Percentiles rank a stretch among this genome's conserved stretches.
Conservation (phyloP, 2,888 invertebrate species). For the Tetragnatha montana region DNA sequence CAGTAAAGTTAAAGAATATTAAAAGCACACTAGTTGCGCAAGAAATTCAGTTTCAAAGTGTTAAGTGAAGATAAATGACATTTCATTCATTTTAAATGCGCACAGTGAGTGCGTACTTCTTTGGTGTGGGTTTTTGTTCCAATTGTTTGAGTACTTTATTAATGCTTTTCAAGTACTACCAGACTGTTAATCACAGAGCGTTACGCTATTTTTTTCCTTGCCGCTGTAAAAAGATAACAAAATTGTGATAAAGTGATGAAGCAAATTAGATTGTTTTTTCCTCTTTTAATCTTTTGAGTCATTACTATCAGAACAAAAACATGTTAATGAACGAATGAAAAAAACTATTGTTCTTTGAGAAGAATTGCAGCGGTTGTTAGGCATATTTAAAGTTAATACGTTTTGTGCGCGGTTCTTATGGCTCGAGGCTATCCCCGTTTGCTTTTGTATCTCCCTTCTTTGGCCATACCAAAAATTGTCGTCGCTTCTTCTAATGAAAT, state of each 20-base stretch:
- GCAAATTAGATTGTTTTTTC: constrained; percentile 68
- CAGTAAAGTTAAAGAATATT: neutral
- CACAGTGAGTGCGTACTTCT: neutral
- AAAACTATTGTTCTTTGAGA: constrained; percentile 64
- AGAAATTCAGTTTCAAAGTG: neutral
- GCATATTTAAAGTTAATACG: constrained; percentile 70
- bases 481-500: constrained; percentile 72
- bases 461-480: constrained; percentile 64
- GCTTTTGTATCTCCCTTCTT: constrained; percentile 68
- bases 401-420: constrained; percentile 63
- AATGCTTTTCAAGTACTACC: constrained; percentile 61
- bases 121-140: neutral
- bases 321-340: constrained; percentile 60
- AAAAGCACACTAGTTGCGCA: neutral
- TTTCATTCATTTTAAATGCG: neutral
- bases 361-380: constrained; percentile 66
- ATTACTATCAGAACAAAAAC: constrained; percentile 69
- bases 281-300: constrained; percentile 67
- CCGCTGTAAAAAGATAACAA: constrained; percentile 53
- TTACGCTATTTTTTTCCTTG: constrained; percentile 5
- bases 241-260: constrained; percentile 69
- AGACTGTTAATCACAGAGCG: constrained; percentile 37
- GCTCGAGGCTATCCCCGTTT: constrained; percentile 59
- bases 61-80: neutral
- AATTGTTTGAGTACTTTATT: constrained; percentile 45